phyloP scores from a whole-genome alignment of 2,888 invertebrate genomes.

The Camponotus fellah region DNA sequence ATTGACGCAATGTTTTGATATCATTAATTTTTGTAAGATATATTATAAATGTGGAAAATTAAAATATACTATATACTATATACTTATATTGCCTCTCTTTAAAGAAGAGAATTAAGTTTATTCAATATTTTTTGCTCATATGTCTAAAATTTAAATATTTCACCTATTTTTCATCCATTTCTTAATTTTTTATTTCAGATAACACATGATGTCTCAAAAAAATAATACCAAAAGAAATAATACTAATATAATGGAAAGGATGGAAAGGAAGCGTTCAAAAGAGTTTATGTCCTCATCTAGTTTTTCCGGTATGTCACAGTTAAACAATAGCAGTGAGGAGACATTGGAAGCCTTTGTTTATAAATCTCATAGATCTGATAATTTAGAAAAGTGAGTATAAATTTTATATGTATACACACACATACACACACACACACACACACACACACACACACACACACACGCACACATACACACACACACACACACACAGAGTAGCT shows the following conservation, averaged over 20 bases:
- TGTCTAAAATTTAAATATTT: not conserved
- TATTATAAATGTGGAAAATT: too few relatives aligned
- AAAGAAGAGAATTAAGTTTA: too few relatives aligned
- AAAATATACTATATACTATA: too few relatives aligned
- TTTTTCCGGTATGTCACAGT: conserved; percentile 84
- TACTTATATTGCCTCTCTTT: too few relatives aligned
- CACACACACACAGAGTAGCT: not conserved
- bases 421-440: too few relatives aligned
- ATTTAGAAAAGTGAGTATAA: conserved; percentile 78
- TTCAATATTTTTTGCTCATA: not conserved
- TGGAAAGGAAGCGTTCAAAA: conserved; percentile 83
- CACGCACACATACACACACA: not conserved
- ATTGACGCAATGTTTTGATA: too few relatives aligned
- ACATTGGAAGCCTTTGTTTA: conserved; percentile 83
- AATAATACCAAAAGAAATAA: conserved; percentile 65
- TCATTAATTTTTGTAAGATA: too few relatives aligned
- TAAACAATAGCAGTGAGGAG: conserved; percentile 85
- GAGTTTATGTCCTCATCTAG: conserved; percentile 85
- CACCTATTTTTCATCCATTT: not conserved
- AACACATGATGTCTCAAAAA: conserved; percentile 78
- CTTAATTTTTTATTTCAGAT: conserved; percentile 60
- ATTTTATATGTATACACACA: not conserved
- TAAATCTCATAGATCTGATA: conserved; percentile 80
- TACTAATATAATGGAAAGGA: conserved; percentile 73
- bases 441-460: too few relatives aligned